Conservation (phyloP, 35 echinoderm and acorn worm genomes). For the Heliocidaris tuberculata region DNA sequence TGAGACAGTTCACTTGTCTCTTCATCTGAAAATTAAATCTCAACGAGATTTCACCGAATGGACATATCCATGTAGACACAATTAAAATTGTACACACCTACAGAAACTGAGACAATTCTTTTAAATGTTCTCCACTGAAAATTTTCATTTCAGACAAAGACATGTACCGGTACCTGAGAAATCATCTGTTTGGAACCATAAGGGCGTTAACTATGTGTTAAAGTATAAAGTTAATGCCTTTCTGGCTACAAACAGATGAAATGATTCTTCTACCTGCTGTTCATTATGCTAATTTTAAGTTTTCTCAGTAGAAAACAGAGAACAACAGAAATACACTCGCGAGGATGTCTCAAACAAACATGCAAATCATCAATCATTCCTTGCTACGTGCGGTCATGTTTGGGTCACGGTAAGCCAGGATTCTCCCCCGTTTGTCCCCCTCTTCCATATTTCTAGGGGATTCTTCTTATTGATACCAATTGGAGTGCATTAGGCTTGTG, state of each 20-base stretch:
- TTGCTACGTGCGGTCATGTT: not conserved
- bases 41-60: too few species aligned
- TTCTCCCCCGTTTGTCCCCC: not conserved
- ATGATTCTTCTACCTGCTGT: not conserved
- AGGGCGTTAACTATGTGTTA: too few species aligned
- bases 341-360: not conserved
- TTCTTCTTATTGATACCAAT: slow-evolving; percentile 26
- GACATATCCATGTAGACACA: too few species aligned
- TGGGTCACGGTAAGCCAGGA: not conserved
- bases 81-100: too few species aligned
- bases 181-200: too few species aligned
- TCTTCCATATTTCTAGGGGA: slow-evolving; percentile 25
- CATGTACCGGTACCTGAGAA: not conserved
- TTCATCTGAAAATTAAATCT: too few species aligned
- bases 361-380: not conserved
- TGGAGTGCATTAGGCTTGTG: not conserved
- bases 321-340: not conserved
- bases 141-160: too few species aligned
- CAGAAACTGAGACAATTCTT: too few species aligned
- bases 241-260: too few species aligned
- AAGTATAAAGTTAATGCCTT: too few species aligned
- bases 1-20: too few species aligned
- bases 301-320: not conserved
- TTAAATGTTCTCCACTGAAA: too few species aligned
- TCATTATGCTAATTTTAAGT: not conserved